Base-by-base conservation (phyloP, 2,113 vertebrate species). In the Notothenia coriiceps region DNA sequence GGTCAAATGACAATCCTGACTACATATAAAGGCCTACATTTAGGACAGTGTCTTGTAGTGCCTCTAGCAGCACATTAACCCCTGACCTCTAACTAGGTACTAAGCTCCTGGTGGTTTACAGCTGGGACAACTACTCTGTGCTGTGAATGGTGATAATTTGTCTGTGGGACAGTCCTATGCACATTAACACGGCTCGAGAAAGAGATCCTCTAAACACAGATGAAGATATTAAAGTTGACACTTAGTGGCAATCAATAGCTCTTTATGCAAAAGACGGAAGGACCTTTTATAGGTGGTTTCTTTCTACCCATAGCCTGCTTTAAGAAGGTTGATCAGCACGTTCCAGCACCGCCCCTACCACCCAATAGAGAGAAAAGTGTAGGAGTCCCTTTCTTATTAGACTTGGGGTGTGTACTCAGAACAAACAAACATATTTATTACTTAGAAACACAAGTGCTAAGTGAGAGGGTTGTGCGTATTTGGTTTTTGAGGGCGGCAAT, bases 31-130 rank as follows among this genome's bases (percentile, higher is more conserved):
- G 70, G 60, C 33, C 70, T 88, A 83, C 82, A 88, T 88, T 90
- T 90, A 86, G 86, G 83, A 87, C 68, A 62, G 71, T 89, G 79
- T 64, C 80, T 87, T 82, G 78, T 87, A 85, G 86, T 22, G 84
- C 82, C 88, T 87, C 77, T 15, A 85, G 92, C 92, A 88, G 29
- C 84, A 82, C 68, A 82, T 92, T 90, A 89, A 92, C 89, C 85
- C 78, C 64, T 88, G 86, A 93, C 87, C 89, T 88, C 74, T 66
- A 83, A 85, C 77, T 79, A 86, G 67, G 79, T 80, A 60, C 85
- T 85, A 82, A 79, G 72, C 78, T 88, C 65, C 66, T 83, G 67
- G 72, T 85, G 76, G 62, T 86, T 88, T 86, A 86, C 87, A 88
- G 81, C 86, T 85, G 66, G 64, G 79, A 82, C 59, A 72, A 51